Percentiles rank a stretch among this genome's conserved stretches.
These are phyloP conservation scores for Kudoa iwatai DNA, from an alignment of 30 jellyfish, hydroid and myxozoan species.

Conservation along the genomic window DNA sequence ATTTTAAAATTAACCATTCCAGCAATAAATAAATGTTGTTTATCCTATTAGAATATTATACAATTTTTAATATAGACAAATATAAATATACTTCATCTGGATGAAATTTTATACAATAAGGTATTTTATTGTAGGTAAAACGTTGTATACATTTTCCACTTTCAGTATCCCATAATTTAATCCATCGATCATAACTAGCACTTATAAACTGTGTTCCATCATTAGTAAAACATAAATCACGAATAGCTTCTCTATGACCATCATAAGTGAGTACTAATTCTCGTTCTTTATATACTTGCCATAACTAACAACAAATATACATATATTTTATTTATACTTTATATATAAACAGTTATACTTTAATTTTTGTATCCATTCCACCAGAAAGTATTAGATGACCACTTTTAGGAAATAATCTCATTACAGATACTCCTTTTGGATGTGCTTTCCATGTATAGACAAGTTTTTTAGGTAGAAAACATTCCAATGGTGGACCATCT, in stretches of 20 bases:
- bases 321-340: too few species aligned
- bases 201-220: constrained; percentile 79
- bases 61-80: background rate
- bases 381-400: constrained; percentile 69
- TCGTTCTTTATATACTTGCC: background rate
- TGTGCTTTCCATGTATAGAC: constrained; percentile 91
- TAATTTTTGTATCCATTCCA: constrained; percentile 67
- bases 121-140: constrained; percentile 43
- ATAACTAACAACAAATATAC: too few species aligned
- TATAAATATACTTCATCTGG: constrained; percentile 55
- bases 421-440: constrained; percentile 74
- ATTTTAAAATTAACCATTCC: constrained; percentile 83
- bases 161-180: constrained; percentile 89
- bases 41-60: constrained; percentile 12
- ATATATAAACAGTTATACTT: constrained; percentile 4
- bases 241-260: constrained; percentile 63
- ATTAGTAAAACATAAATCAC: constrained; percentile 61
- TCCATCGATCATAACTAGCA: constrained; percentile 89
- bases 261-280: background rate
- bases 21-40: constrained; percentile 52
- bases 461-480: constrained; percentile 56
- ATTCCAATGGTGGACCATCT: constrained; percentile 68
- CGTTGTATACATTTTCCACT: constrained; percentile 84
- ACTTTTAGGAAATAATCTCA: constrained; percentile 49
- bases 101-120: constrained; percentile 57